phyloP scores from a whole-genome alignment of 2,797 vertebrate species.

The Notoglanidium macrostoma region DNA sequence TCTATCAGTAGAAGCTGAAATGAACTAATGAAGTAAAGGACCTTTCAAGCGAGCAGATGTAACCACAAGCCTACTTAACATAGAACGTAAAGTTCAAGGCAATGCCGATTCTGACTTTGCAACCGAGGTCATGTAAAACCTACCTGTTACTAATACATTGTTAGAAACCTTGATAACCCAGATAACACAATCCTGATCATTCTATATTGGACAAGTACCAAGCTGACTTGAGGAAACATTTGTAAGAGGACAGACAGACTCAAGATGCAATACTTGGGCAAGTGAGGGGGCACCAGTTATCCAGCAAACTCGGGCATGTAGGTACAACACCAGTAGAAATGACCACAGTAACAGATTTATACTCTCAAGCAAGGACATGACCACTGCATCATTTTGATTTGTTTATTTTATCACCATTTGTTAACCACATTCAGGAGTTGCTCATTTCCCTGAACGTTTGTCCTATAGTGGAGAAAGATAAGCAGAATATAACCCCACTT shows the following conservation, averaged over 20 bases:
- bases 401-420: background rate
- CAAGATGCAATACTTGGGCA: background rate
- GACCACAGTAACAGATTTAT: background rate
- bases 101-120: background rate
- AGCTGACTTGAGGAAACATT: background rate
- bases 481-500: background rate
- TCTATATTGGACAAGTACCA: background rate
- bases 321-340: background rate
- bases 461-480: background rate
- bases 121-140: background rate
- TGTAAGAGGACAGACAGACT: background rate
- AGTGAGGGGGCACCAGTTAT: too few species aligned
- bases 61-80: too few species aligned
- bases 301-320: too few species aligned
- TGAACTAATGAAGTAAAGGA: too few species aligned
- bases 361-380: background rate
- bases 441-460: background rate
- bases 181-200: background rate
- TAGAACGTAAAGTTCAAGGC: background rate
- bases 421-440: background rate
- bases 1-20: too few species aligned
- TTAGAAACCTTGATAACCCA: background rate
- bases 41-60: too few species aligned
- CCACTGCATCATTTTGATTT: background rate
- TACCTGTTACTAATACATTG: background rate